Conservation (phyloP, 2,113 vertebrate species). For the Urocynchramus pylzowi region DNA sequence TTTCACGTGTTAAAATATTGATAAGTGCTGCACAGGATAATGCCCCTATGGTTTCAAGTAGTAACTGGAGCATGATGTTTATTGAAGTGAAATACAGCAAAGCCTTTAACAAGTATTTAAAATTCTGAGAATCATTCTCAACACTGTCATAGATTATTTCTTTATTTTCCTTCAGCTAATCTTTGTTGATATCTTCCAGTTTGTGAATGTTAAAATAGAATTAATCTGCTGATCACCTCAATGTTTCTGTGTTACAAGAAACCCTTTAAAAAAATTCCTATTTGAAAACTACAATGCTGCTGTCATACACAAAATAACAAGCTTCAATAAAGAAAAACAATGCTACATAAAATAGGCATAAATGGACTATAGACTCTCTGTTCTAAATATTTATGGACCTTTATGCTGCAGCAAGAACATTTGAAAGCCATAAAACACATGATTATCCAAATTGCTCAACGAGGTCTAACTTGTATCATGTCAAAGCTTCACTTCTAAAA, state of each 20-base stretch:
- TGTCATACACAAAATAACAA: background rate
- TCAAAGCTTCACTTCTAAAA: constrained; percentile 24
- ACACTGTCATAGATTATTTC: constrained; percentile 48
- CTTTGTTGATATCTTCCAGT: constrained; percentile 37
- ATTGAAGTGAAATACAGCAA: constrained; percentile 79
- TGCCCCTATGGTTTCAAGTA: constrained; percentile 75
- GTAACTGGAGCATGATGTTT: constrained; percentile 83
- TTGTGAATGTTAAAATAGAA: background rate
- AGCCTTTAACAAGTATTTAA: constrained; percentile 82
- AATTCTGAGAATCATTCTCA: constrained; percentile 73
- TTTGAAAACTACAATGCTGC: background rate
- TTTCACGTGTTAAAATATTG: constrained; percentile 91
- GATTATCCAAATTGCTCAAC: constrained; percentile 33
- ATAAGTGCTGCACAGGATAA: constrained; percentile 79
- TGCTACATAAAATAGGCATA: constrained; percentile 1
- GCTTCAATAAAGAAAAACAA: constrained; percentile 22
- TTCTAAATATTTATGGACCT: constrained; percentile 62
- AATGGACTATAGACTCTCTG: background rate
- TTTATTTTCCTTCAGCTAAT: constrained; percentile 46
- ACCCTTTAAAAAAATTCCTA: background rate
- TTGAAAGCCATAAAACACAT: constrained; percentile 33
- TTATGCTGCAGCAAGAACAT: background rate
- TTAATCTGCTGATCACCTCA: constrained; percentile 33
- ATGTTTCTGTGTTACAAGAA: background rate
- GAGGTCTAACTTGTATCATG: constrained; percentile 5